These are phyloP conservation scores for Oryzias woworae DNA, from an alignment of 2,113 vertebrate genomes.

Conservation along the genomic window DNA sequence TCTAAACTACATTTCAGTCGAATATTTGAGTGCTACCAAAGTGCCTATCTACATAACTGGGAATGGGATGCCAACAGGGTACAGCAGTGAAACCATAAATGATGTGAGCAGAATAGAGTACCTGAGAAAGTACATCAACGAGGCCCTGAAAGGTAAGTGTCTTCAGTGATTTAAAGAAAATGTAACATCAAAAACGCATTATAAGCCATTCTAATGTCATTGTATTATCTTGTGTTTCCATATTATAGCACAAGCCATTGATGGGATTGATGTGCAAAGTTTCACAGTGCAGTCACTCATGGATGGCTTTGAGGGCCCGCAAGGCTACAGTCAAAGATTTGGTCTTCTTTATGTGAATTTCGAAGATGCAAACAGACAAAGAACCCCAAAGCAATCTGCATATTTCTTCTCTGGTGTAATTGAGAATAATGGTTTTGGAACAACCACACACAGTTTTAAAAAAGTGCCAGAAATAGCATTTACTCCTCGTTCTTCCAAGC, in stretches of 20 bases:
- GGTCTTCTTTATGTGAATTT: conserved; percentile 87
- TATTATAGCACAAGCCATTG: conserved; percentile 78
- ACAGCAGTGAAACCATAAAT: conserved; percentile 65
- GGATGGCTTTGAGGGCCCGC: conserved; percentile 88
- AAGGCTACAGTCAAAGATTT: conserved; percentile 85
- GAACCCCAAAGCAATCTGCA: conserved; percentile 89
- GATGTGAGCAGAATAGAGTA: conserved; percentile 80
- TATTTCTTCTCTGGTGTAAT: conserved; percentile 84
- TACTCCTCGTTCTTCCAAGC: conserved; percentile 2
- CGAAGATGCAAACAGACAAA: conserved; percentile 77
- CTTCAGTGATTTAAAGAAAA: background rate
- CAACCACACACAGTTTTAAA: background rate
- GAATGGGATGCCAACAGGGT: conserved; percentile 82
- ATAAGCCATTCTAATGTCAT: accelerated
- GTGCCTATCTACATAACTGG: conserved; percentile 89
- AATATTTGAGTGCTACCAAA: conserved; percentile 75
- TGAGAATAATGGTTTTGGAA: conserved; percentile 82
- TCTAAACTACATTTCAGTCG: conserved; percentile 82
- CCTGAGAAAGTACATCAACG: conserved; percentile 83
- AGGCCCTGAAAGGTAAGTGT: conserved; percentile 87
- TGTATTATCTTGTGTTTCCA: conserved; percentile 18
- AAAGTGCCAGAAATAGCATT: conserved; percentile 4
- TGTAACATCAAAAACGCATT: background rate
- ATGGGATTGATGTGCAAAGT: conserved; percentile 76
- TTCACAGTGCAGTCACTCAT: conserved; percentile 86